Base-by-base conservation (phyloP, 2,888 invertebrate species). In the Aphrophora alni region DNA sequence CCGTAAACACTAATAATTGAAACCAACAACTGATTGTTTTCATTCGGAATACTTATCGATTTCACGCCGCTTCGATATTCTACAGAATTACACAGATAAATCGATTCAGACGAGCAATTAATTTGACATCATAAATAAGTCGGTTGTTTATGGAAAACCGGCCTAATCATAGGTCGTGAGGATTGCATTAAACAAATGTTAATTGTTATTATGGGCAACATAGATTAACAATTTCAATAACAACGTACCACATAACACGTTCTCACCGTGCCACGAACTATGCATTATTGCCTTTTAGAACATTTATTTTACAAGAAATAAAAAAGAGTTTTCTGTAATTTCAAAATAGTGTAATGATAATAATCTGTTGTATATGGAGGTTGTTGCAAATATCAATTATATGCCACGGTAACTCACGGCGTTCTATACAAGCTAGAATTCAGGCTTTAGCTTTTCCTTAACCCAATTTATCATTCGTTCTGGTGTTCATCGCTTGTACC, bases 111-210 rank as follows among this genome's bases (percentile, higher is more conserved):
- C 59, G 59, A 21, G 59, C 59, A 59, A 59, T 59, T 21, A 59
- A 59, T 59, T 59, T 59, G 59, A 59, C 59, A 59, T 59, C 59
- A 59, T 59, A 59, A 59, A 59, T 59, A 59, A 59, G 59, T 21
- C n/a, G 59, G 59, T 59, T 59, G 59, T 59, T 59, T 59, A 59
- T 59, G 59, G 21, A 14, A 59, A 59, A 2, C 33, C 59, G 21
- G 59, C 59, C 59, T 59, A 59, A 59, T 59, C 59, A 59, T 21
- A 59, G 59, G 1, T 59, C 59, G 59, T 59, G 59, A n/a, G 59
- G 2, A 8, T 14, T 21, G 10, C 59, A 59, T 59, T 59, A 59
- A 59, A 21, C 59, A 59, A 21, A 59, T 21, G 7, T 21, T 59
- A 59, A 59, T 59, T 59, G 59, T 59, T 59, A 59, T 59, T 59